A percentile compares a stretch with the other conserved stretches of the same genome.
phyloP scores from a whole-genome alignment of 2,888 invertebrate species.

The Xylota sylvarum region DNA sequence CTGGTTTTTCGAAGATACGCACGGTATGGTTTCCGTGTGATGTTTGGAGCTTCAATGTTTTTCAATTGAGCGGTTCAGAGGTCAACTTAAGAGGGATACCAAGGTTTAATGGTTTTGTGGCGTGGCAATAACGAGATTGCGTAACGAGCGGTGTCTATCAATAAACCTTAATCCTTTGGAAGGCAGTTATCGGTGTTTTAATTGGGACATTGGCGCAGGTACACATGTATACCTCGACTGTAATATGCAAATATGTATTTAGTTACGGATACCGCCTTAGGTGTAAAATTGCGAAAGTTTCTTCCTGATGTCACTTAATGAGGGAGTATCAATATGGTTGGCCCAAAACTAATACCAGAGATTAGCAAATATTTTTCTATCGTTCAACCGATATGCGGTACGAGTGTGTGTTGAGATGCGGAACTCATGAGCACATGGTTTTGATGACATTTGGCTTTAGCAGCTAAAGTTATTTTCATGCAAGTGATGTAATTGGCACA shows the following conservation, averaged over 20 bases:
- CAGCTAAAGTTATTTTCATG: neutral
- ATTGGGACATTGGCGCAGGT: slow-evolving; percentile 26
- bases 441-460: neutral
- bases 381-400: neutral
- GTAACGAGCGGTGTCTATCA: slow-evolving; percentile 8
- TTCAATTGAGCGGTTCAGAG: slow-evolving; percentile 37
- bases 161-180: slow-evolving; percentile 17
- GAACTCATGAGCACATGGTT: neutral
- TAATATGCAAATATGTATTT: slow-evolving; percentile 33
- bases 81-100: slow-evolving; percentile 16
- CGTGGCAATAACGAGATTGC: slow-evolving; percentile 32
- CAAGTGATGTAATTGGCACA: neutral
- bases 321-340: slow-evolving; percentile 11
- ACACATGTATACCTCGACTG: neutral
- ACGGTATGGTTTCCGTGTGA: slow-evolving; percentile 7
- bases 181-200: slow-evolving; percentile 18
- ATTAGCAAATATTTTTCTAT: slow-evolving; percentile 24
- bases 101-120: slow-evolving; percentile 12
- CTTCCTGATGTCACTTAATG: slow-evolving; percentile 42
- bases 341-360: slow-evolving; percentile 5
- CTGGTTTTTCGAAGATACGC: slow-evolving; percentile 5
- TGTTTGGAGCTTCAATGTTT: slow-evolving; percentile 1
- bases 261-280: neutral
- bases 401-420: neutral
- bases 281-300: slow-evolving; percentile 4